Evolutionary conservation across 2,113 vertebrate genomes (phyloP).

Genomic region (Patagioenas fasciata): DNA sequence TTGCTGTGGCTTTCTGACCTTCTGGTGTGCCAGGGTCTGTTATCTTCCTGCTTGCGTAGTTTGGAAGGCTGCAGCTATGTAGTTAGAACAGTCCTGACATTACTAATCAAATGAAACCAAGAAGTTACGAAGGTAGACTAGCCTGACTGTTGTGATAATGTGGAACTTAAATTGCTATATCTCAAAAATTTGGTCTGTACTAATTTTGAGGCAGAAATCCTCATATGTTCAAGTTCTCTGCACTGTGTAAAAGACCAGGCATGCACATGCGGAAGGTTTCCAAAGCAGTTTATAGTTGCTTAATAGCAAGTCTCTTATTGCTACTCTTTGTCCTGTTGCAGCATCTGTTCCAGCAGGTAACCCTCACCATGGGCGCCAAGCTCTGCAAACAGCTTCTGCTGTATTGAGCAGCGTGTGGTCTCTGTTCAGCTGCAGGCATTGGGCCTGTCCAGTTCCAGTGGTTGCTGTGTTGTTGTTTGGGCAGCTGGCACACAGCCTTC

Average conservation of each 20-base stretch:
- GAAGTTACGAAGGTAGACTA: background rate
- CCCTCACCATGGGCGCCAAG: background rate
- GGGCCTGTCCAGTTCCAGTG: background rate
- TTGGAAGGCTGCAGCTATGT: background rate
- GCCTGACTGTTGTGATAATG: background rate
- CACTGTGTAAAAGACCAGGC: background rate
- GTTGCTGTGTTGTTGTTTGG: conserved; percentile 6
- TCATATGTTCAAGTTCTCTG: background rate
- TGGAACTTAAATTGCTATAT: background rate
- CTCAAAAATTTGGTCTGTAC: background rate
- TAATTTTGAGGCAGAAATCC: background rate
- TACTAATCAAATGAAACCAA: background rate
- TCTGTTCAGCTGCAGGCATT: background rate
- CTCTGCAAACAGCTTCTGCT: conserved; percentile 6
- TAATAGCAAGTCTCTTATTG: background rate
- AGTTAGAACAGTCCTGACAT: background rate
- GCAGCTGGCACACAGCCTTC: conserved; percentile 37
- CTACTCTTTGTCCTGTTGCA: background rate
- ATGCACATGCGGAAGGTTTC: background rate
- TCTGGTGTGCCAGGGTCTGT: background rate
- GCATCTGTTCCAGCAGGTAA: background rate
- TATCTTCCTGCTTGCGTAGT: background rate
- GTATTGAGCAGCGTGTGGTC: background rate
- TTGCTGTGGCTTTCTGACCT: background rate
- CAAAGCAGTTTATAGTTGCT: background rate